Evolutionary conservation across 2,113 vertebrate species (phyloP), one percentile per base, ranked within the genome.

Genomic region (Damaliscus lunatus): DNA sequence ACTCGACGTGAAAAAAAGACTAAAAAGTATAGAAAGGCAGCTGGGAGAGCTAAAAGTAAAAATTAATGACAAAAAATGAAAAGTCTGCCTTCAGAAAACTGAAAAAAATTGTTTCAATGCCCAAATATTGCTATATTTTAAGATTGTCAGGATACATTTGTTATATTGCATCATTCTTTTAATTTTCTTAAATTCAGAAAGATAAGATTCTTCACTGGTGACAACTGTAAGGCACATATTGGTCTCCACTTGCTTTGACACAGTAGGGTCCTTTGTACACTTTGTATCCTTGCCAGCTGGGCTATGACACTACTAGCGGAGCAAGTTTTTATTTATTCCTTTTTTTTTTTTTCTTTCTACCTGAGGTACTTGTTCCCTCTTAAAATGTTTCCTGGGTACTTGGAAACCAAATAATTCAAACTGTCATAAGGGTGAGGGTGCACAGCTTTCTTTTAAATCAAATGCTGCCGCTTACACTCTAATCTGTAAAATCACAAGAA

Each of bases 11-110:
- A 33, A 48, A 81, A 48, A 78, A 97, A 77, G 64, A 36, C 29
- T 67, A 86, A 36, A 57, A 91, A 74, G 17, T 57, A 29, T 46
- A 59, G 90, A 81, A 88, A 50, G 78, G 60, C 7, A 90, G 82
- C 53, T 33, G 43, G 36, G 85, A 92, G 52, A 92, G 43, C 17
- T 40, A 29, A 78, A 96, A 95, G 40, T 89, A 46, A 87, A 96
- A 92, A 96, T 95, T 64, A 96, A 96, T 23, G 88, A 90, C 88
- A 93, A 53, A 96, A 92, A 46, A 53, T 36, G 85, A 50, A 91
- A 94, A 36, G n/a, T 83, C 62, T 92, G 64, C 25, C 33, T 31
- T 55, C 2, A 81, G 90, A 92, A 81, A 40, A 57, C 21, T 12
- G 40, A 33, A 92, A 95, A 90, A 33, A 55, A 59, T 36, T 71